These are phyloP conservation scores for Folsomia candida DNA, from an alignment of 2,888 invertebrate species.

Conservation along the genomic window DNA sequence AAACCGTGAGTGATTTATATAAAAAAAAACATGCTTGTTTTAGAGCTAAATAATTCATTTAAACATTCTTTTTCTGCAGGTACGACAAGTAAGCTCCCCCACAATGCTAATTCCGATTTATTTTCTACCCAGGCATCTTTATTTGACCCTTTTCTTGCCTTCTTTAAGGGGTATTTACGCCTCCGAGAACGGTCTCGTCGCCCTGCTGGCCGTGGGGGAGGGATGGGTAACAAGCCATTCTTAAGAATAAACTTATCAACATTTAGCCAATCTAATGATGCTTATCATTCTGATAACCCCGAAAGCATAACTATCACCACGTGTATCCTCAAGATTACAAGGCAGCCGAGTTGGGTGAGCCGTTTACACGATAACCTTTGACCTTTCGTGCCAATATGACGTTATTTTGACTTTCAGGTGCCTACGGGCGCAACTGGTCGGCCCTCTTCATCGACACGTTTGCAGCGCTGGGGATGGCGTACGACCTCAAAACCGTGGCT, in stretches of 20 bases:
- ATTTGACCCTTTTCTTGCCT: too few species aligned
- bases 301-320: constrained; percentile 83
- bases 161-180: neutral
- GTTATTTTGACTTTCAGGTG: neutral
- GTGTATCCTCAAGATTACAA: constrained; percentile 74
- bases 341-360: constrained; percentile 84
- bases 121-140: too few species aligned
- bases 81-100: neutral
- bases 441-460: constrained; percentile 76
- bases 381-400: too few species aligned
- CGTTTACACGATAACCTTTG: too few species aligned
- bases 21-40: too few species aligned
- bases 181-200: constrained; percentile 8
- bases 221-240: too few species aligned
- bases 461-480: constrained; percentile 80
- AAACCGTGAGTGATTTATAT: too few species aligned
- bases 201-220: constrained; percentile 1
- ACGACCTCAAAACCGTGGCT: constrained; percentile 73
- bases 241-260: too few species aligned
- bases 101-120: too few species aligned
- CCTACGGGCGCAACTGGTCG: constrained; percentile 64
- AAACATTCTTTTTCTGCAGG: too few species aligned
- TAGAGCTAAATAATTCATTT: too few species aligned
- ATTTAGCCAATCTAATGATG: neutral
- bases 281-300: neutral